These are phyloP conservation scores for Solenopsis invicta DNA, from an alignment of 1,140 invertebrate genomes.

Conservation along the genomic window DNA sequence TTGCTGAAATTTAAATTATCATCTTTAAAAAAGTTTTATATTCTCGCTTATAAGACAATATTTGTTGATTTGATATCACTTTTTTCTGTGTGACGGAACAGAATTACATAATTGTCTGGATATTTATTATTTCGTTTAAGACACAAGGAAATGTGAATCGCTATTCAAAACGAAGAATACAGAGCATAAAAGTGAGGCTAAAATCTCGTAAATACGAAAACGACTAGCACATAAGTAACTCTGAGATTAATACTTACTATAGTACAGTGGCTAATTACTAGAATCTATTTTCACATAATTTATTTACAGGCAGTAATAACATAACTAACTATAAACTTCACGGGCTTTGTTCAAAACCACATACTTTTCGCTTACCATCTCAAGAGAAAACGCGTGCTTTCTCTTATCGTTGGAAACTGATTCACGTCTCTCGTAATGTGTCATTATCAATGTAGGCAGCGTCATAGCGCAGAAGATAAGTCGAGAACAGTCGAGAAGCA, in stretches of 20 bases:
- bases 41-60: too few relatives aligned
- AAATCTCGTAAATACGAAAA: slow-evolving; percentile 15
- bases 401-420: not conserved
- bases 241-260: not conserved
- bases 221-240: not conserved
- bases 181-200: not conserved
- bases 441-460: slow-evolving; percentile 4
- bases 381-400: slow-evolving; percentile 7
- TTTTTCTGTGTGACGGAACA: not conserved
- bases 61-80: too few relatives aligned
- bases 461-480: not conserved
- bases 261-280: not conserved
- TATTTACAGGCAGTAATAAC: not conserved
- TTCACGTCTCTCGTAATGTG: slow-evolving; percentile 8
- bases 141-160: not conserved
- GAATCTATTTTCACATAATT: not conserved
- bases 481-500: not conserved
- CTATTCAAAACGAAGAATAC: not conserved
- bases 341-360: not conserved
- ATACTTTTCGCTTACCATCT: not conserved
- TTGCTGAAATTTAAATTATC: too few relatives aligned
- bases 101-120: not conserved
- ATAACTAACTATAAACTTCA: not conserved
- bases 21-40: too few relatives aligned
- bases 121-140: not conserved